Conservation (phyloP, 92 coral and sea anemone species). For the Heliopora coerulea region DNA sequence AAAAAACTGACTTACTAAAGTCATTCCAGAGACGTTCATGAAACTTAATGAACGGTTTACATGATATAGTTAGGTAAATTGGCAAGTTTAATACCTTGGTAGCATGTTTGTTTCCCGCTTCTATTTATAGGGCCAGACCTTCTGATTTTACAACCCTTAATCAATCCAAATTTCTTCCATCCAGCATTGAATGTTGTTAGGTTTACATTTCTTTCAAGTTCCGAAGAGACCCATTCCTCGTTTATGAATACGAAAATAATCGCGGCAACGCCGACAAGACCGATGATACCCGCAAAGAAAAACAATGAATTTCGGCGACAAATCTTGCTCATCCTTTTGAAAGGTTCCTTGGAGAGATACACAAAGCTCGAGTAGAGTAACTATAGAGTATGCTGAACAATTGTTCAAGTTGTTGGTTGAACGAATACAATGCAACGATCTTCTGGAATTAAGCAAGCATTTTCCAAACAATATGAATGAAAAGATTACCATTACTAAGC, state of each 20-base stretch:
- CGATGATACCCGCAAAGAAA: slow-evolving; percentile 30
- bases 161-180: slow-evolving; percentile 34
- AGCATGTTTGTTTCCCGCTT: slow-evolving; percentile 16
- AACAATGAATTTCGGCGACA: slow-evolving; percentile 40
- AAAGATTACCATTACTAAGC: neutral
- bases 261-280: slow-evolving; percentile 4
- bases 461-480: neutral
- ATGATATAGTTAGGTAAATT: too few relatives aligned
- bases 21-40: too few relatives aligned
- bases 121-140: neutral
- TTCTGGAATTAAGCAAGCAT: neutral
- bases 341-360: too few relatives aligned
- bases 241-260: neutral
- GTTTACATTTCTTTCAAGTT: neutral
- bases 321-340: slow-evolving; percentile 22
- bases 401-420: neutral
- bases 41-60: too few relatives aligned
- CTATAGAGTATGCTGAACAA: neutral
- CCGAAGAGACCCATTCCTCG: slow-evolving; percentile 23
- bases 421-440: too few relatives aligned
- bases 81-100: slow-evolving; percentile 28
- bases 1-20: too few relatives aligned
- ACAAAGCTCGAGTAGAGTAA: too few relatives aligned
- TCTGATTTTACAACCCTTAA: slow-evolving; percentile 6
- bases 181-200: slow-evolving; percentile 1